Base-by-base conservation (phyloP, 2,797 vertebrate species). In the Picus viridis region DNA sequence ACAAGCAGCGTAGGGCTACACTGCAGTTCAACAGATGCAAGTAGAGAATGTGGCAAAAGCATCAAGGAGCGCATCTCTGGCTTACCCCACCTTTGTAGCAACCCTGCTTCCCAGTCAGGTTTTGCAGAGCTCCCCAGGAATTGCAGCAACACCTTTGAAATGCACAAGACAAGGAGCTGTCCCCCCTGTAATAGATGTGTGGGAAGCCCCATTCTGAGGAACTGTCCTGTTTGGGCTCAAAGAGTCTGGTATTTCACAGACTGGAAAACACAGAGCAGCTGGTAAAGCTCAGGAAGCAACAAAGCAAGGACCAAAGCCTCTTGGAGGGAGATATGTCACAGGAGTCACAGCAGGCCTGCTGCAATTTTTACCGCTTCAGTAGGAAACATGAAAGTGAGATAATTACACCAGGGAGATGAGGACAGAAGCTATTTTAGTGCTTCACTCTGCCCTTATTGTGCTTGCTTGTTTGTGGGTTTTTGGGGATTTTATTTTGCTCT, bases 171-270 rank as follows among this genome's bases (percentile, higher is more conserved):
- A 32, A 67, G 43, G 49, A 82, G 43, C 27, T 82, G 63, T 16
- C 15, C 17, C 23, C 13, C 9, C 54, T 5, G 8, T 9, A 41
- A 56, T 10, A 72, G 53, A 59, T n/a, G 47, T 1, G 0, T 0
- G 1, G 45, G 41, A 69, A 62, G 26, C 47, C 24, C 23, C 2
- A 0, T 18, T 41, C 30, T 24, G 8, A 30, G 26, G 13, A 49
- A 9, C 12, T 67, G 14, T 62, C 56, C 30, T 2, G 2, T 22
- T 69, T 17, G 36, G 36, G 47, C 26, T 58, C 86, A 56, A 92
- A 53, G 43, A 47, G 12, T 13, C 27, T 83, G 49, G 36, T 69
- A 23, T 95, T 80, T 90, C 91, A 29, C 89, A 90, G 83, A 57
- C 24, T 27, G 53, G 43, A 63, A 85, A 88, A 63, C 43, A 67